Conservation (phyloP, 2,797 vertebrate genomes). For the Heteromormyrus szaboi region DNA sequence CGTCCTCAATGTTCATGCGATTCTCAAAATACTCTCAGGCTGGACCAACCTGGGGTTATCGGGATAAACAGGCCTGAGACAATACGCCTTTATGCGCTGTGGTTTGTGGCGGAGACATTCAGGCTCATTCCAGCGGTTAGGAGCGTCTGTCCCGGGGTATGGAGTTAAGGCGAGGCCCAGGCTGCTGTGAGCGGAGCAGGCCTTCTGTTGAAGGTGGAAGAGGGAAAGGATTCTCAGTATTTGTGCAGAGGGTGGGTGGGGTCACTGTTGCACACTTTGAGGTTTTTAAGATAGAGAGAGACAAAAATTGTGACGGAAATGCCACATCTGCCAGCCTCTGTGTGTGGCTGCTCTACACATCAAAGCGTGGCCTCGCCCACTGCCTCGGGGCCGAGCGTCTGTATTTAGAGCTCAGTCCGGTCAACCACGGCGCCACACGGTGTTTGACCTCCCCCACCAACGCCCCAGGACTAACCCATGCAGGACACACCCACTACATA, state of each 20-base stretch:
- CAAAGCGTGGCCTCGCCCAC: constrained; percentile 62
- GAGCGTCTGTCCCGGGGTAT: background rate
- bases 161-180: constrained; percentile 8
- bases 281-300: background rate
- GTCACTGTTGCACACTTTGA: background rate
- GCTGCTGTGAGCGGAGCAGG: constrained; percentile 13
- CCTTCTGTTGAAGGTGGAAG: background rate
- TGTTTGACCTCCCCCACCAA: constrained; percentile 23
- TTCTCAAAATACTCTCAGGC: background rate
- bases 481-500: background rate
- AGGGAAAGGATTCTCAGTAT: background rate
- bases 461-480: background rate
- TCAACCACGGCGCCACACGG: constrained; percentile 45
- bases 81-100: background rate
- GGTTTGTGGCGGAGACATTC: constrained; percentile 20
- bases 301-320: background rate
- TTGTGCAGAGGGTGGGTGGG: background rate
- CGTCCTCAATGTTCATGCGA: background rate
- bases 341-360: constrained; percentile 42
- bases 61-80: background rate
- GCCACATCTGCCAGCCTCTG: constrained; percentile 24
- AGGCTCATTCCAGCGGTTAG: constrained; percentile 27
- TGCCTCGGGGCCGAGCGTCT: constrained; percentile 55
- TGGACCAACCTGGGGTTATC: background rate
- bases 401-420: constrained; percentile 55